Evolutionary conservation across 2,888 invertebrate genomes (phyloP).

Genomic region (Auanema sp.): DNA sequence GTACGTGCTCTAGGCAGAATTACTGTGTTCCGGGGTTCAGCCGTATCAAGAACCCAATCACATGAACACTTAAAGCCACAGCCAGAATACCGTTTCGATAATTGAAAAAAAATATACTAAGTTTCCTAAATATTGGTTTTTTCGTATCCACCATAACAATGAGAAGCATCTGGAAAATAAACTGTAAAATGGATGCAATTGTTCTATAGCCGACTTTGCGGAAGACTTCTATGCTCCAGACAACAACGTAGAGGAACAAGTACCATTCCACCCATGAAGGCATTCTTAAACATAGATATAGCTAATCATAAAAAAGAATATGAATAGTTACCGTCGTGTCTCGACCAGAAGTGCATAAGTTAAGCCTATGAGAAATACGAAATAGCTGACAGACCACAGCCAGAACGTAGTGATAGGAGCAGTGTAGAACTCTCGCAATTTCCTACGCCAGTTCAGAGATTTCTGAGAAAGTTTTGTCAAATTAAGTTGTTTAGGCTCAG

Average conservation of each 20-base stretch:
- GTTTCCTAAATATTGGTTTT: conserved; percentile 66
- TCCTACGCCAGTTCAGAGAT: conserved; percentile 51
- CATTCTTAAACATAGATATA: conserved; percentile 19
- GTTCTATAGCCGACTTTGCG: conserved; percentile 43
- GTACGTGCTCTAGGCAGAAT: neutral
- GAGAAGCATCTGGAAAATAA: conserved; percentile 22
- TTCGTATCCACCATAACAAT: conserved; percentile 61
- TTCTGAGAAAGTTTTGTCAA: conserved; percentile 22
- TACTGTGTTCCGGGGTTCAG: conserved; percentile 69
- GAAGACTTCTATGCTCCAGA: conserved; percentile 54
- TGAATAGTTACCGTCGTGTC: conserved; percentile 38
- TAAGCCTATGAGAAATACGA: conserved; percentile 51
- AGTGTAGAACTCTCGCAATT: conserved; percentile 92
- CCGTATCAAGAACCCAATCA: conserved; percentile 53
- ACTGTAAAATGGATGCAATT: neutral
- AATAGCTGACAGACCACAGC: conserved; percentile 78
- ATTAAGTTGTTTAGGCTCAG: neutral
- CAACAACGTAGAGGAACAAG: conserved; percentile 56
- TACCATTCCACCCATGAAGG: conserved; percentile 54
- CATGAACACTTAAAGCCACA: conserved; percentile 76
- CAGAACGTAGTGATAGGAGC: conserved; percentile 99
- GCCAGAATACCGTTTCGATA: conserved; percentile 52
- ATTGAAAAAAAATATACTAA: conserved; percentile 62
- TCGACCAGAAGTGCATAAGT: conserved; percentile 57
- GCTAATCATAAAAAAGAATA: too few relatives aligned